Conservation (phyloP, 2,888 invertebrate genomes). For the Ypsolopha scabrella region DNA sequence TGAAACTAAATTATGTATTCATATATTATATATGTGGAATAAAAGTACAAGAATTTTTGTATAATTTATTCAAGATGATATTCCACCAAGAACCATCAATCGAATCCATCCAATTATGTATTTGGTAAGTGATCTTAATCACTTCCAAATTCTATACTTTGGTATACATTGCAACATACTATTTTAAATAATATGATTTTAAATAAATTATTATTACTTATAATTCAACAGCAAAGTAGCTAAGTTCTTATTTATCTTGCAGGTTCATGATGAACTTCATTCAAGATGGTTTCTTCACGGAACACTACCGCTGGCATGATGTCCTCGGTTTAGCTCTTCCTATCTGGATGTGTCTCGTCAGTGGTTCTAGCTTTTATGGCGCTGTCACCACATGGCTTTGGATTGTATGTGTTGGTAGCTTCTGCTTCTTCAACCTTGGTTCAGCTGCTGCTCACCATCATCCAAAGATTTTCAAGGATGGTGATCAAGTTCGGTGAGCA, state of each 20-base stretch:
- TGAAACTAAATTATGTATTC: too few species aligned
- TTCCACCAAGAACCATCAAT: too few species aligned
- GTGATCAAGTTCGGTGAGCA: constrained; percentile 73
- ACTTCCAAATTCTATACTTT: too few species aligned
- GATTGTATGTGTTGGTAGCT: constrained; percentile 68
- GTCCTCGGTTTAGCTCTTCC: constrained; percentile 44
- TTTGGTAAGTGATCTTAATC: too few species aligned
- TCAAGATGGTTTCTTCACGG: constrained; percentile 30
- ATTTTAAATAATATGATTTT: too few species aligned
- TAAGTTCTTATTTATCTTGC: constrained; percentile 9
- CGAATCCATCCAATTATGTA: too few species aligned
- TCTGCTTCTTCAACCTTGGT: constrained; percentile 74
- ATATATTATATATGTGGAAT: too few species aligned
- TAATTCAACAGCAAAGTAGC: too few species aligned
- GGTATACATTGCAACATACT: too few species aligned
- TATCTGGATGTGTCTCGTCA: constrained; percentile 44
- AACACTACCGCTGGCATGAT: constrained; percentile 46
- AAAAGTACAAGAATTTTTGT: too few species aligned
- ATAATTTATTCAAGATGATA: too few species aligned
- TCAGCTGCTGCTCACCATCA: constrained; percentile 86
- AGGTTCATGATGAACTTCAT: constrained; percentile 31
- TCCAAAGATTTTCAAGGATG: constrained; percentile 84
- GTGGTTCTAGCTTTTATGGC: constrained; percentile 29
- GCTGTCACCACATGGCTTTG: constrained; percentile 67
- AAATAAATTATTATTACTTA: too few species aligned